Evolutionary conservation across 2,888 invertebrate genomes (phyloP).

Genomic region (Drosophila testacea): DNA sequence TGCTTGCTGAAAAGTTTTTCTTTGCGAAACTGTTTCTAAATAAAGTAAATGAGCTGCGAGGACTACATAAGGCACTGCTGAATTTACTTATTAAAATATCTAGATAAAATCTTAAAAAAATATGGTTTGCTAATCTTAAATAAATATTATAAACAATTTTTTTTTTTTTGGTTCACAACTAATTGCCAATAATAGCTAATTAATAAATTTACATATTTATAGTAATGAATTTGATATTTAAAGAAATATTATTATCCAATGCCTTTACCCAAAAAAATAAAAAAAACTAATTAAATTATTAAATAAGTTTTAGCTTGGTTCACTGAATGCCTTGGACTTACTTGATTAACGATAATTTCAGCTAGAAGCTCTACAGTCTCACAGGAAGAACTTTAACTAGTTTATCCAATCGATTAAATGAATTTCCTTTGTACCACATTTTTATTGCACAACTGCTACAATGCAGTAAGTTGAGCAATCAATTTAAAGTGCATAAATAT

Average conservation of each 20-base stretch:
- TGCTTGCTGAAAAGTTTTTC: conserved; percentile 56
- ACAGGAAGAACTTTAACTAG: not conserved
- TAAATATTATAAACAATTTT: no score
- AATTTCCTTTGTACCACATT: not conserved
- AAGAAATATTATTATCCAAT: no score
- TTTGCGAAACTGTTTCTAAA: conserved; percentile 9
- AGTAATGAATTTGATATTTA: not conserved
- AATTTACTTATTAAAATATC: not conserved
- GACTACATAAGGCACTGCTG: not conserved
- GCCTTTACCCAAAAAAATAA: no score
- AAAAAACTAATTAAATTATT: no score
- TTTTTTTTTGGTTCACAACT: no score
- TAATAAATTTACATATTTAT: no score
- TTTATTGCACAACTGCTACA: conserved; percentile 10
- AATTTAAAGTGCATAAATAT: conserved; percentile 16
- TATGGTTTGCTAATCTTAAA: no score
- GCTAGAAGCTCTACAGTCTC: not conserved
- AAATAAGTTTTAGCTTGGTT: no score
- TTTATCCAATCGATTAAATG: not conserved
- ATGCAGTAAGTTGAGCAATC: conserved; percentile 21
- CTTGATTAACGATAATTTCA: not conserved
- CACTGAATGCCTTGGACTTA: no score
- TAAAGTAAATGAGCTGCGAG: not conserved
- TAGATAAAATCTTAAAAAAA: not conserved
- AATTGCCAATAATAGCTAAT: no score